phyloP scores from a whole-genome alignment of 2,113 vertebrate genomes.

The Toxotes jaculatrix region DNA sequence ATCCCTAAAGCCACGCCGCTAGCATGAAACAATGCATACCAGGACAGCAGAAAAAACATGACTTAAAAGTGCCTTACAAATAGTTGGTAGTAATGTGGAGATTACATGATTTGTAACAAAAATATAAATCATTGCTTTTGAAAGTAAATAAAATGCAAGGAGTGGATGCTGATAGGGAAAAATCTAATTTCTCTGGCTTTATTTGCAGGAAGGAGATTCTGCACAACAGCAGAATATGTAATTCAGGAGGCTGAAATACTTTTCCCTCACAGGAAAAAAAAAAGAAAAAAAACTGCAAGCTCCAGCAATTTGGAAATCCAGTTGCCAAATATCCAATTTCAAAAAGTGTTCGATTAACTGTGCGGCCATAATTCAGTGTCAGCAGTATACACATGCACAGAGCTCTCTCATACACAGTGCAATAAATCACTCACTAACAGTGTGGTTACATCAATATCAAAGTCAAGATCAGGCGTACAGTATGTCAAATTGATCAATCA shows the following conservation, averaged over 20 bases:
- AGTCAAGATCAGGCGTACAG: conserved; percentile 48
- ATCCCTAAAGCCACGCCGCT: neutral
- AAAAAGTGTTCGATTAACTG: conserved; percentile 68
- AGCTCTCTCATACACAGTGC: conserved; percentile 45
- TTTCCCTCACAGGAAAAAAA: conserved; percentile 26
- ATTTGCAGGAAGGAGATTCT: conserved; percentile 25
- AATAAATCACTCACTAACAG: conserved; percentile 53
- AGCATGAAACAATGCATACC: neutral
- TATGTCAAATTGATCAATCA: conserved; percentile 52
- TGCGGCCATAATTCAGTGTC: conserved; percentile 59
- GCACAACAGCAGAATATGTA: conserved; percentile 56
- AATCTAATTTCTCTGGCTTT: conserved; percentile 24
- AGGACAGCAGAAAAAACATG: neutral
- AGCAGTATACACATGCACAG: conserved; percentile 48
- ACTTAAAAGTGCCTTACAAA: neutral
- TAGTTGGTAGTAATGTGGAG: neutral
- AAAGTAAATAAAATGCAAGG: neutral
- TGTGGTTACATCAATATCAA: conserved; percentile 55
- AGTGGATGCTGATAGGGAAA: neutral
- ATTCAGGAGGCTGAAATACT: conserved; percentile 59
- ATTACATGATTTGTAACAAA: neutral
- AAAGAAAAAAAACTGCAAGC: conserved; percentile 49
- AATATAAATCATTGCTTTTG: neutral
- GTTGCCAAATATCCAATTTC: conserved; percentile 63
- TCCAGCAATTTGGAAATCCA: conserved; percentile 61